Conservation (phyloP, 2,888 invertebrate genomes). For the Drosophila meridionalis region DNA sequence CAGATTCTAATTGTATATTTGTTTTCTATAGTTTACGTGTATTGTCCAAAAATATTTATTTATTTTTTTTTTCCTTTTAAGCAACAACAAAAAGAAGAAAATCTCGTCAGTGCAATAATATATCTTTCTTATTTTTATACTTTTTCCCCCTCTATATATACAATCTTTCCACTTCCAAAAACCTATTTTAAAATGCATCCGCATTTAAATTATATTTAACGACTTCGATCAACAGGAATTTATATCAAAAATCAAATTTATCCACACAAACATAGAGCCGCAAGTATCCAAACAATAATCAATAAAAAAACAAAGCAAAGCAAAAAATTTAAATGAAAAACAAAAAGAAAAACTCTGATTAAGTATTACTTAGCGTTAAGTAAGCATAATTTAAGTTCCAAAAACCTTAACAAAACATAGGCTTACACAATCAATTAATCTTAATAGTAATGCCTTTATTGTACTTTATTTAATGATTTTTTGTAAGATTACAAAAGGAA, state of each 20-base stretch:
- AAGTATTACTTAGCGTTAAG: constrained; percentile 81
- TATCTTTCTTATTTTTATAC: constrained; percentile 25
- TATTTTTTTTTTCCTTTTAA: constrained; percentile 33
- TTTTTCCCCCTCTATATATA: constrained; percentile 19
- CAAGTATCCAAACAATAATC: constrained; percentile 58
- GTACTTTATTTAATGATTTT: constrained; percentile 61
- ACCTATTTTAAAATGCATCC: constrained; percentile 58
- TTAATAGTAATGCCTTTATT: constrained; percentile 52
- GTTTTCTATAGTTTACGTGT: constrained; percentile 23
- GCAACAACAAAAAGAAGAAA: constrained; percentile 29
- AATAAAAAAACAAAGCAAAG: constrained; percentile 35
- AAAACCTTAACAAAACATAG: constrained; percentile 44
- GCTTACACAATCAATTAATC: constrained; percentile 40
- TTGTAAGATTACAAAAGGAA: constrained; percentile 39
- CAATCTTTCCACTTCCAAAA: constrained; percentile 40
- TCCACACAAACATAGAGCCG: constrained; percentile 39
- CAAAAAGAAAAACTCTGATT: constrained; percentile 71
- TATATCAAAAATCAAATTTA: constrained; percentile 42
- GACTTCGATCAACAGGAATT: constrained; percentile 51
- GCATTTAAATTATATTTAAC: constrained; percentile 34
- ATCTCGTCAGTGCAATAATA: constrained; percentile 71
- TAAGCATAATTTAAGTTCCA: constrained; percentile 65
- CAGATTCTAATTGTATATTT: constrained; percentile 42
- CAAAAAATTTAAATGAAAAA: constrained; percentile 25
- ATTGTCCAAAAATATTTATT: constrained; percentile 59